Base-by-base conservation (phyloP, 2,888 invertebrate genomes). In the Oligia strigilis region DNA sequence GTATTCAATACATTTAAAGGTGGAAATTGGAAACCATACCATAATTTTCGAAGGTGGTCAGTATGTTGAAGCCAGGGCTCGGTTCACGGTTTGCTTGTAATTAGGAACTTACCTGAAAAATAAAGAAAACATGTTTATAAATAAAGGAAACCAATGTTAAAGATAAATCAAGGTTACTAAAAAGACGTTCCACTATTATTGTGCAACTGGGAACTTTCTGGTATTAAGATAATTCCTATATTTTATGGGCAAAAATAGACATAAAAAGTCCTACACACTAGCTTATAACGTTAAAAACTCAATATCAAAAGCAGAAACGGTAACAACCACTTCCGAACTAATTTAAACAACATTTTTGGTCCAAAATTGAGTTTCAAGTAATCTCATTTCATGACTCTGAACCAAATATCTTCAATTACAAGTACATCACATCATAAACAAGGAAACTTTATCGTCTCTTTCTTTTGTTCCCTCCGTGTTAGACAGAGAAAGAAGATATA, bases 341-440 rank as follows among this genome's bases (percentile, higher is more conserved):
- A 77, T 72, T 80, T 40, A 65, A 76, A 58, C 46, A 23, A 36
- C 49, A 78, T 70, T 75, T 78, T 75, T 75, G 55, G 29, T 67
- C n/a, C 46, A 71, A 72, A 87, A 87, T 83, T 75, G 73, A 78
- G 76, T 83, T 85, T 81, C 29, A 72, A 88, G 55, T 81, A 88
- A 82, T 82, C 73, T 71, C 71, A 81, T 85, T 89, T 83, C 77
- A 81, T 70, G 87, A 87, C 75, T 86, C 72, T 81, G 77, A 84
- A 83, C 83, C 82, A 52, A 88, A 85, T 81, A 82, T 82, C 72
- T 70, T 62, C 72, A 89, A 87, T 86, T 82, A 87, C n/a, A 23
- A 60, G n/a, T 60, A 60, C 79, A 83, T 80, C 79, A 75, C 82
- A 87, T 72, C 83, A 87, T 84, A 85, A 84, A 88, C 77, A 83